phyloP scores from a whole-genome alignment of 2,888 invertebrate genomes.

The Hydropsyche betteni region DNA sequence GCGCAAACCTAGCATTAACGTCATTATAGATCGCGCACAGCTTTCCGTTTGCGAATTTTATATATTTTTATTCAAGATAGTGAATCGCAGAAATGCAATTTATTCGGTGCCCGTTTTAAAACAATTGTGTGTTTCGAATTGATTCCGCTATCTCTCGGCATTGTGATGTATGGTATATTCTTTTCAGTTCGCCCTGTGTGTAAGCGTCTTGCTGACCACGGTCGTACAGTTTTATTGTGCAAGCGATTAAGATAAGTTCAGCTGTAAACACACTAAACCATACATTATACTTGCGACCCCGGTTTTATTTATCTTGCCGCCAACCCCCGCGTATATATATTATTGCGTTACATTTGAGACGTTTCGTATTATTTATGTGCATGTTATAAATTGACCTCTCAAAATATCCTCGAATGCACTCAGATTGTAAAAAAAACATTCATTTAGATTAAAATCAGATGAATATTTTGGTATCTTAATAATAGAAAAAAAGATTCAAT shows the following conservation, averaged over 20 bases:
- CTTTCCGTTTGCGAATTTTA: no score
- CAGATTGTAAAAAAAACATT: no score
- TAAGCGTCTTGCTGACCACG: constrained; percentile 44
- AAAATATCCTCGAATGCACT: neutral
- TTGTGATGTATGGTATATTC: neutral
- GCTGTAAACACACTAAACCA: constrained; percentile 23
- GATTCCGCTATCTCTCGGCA: no score
- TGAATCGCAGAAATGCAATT: neutral
- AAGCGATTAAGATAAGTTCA: constrained; percentile 45
- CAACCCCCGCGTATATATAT: neutral
- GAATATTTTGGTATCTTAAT: no score
- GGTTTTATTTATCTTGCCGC: constrained; percentile 19
- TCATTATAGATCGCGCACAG: neutral
- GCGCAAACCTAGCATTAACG: constrained; percentile 1
- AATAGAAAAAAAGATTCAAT: neutral
- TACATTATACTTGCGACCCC: constrained; percentile 26
- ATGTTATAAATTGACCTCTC: no score
- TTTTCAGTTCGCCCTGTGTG: neutral
- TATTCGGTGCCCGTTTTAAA: neutral
- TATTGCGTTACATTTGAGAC: constrained; percentile 8
- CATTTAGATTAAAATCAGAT: neutral
- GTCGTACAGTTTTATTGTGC: constrained; percentile 48
- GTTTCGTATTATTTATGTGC: constrained; percentile 16
- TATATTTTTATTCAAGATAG: no score
- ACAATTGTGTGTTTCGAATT: constrained; percentile 4